Base-by-base conservation (phyloP, 1,140 invertebrate genomes). In the Zaprionus ornatus region DNA sequence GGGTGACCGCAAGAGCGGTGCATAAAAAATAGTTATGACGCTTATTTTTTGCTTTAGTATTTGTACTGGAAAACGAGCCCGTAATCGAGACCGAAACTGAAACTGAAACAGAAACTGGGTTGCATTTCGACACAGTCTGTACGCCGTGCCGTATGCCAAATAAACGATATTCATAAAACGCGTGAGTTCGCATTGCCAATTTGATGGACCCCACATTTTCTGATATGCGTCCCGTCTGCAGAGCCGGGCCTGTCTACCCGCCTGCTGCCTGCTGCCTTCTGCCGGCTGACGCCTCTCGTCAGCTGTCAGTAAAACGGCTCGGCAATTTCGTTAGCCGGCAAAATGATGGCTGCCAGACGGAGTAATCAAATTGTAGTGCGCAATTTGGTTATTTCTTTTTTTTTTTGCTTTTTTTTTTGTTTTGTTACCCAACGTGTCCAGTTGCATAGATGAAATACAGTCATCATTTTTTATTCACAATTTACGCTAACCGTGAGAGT, bases 11-110 rank as follows among this genome's bases (percentile, higher is more conserved):
- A 88, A 84, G 84, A 90, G 77, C 62, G 80, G 75, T 87, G 77
- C 84, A 87, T 84, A 87, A 87, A 87, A 87, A 87, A 88, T 90
- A 70, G 85, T 84, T 88, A 87, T 84, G 77, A 72, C 61, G 73
- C 50, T 67, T 55, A 57, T 74, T 83, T 59, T 76, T 77, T 48
- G 35, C 66, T 52, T 59, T 65, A 70, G 79, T 75, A 32, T 29
- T 57, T 57, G n/a, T 19, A 37, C 32, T 27, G 35, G n/a, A 65
- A 65, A 65, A 55, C 12, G 63, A 55, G 52, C 17, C 21, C n/a
- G 48, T 59, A 25, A 69, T 57, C 37, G 50, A 10, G 42, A 67
- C 40, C 17, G 40, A 32, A 25, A 50, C 54, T 45, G 62, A 56
- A 62, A 74, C 52, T 42, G 59, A 40, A 56, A 61, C 50, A 3